phyloP scores from a whole-genome alignment of 92 coral and sea anemone genomes.

The Bergia puertoricense region DNA sequence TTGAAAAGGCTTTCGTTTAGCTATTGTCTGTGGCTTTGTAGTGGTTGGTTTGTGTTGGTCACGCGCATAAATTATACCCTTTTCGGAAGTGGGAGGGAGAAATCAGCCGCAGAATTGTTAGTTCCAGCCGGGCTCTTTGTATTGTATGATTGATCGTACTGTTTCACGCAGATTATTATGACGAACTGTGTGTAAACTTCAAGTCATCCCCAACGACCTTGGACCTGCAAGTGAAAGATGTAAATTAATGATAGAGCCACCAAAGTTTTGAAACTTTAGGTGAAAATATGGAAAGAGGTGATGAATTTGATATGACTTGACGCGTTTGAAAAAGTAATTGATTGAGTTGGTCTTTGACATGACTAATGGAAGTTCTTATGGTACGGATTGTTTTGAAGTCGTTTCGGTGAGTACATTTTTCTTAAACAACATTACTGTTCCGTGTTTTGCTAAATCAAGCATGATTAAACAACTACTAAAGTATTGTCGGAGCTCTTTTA shows the following conservation, averaged over 20 bases:
- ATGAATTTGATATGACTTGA: conserved; percentile 4
- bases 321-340: neutral
- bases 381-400: conserved; percentile 91
- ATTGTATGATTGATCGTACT: neutral
- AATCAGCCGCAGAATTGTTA: conserved; percentile 27
- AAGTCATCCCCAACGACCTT: neutral
- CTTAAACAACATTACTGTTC: neutral
- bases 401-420: conserved; percentile 76
- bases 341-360: conserved; percentile 33
- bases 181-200: neutral
- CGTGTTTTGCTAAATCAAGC: neutral
- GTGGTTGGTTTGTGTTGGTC: conserved; percentile 9
- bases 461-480: neutral
- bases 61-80: conserved; percentile 29
- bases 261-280: conserved; percentile 8
- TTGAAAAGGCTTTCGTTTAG: neutral
- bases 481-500: neutral
- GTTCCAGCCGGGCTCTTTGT: conserved; percentile 12
- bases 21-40: conserved; percentile 18
- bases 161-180: neutral
- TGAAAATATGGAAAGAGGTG: neutral
- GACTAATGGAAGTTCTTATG: conserved; percentile 64
- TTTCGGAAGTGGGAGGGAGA: conserved; percentile 17
- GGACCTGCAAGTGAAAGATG: conserved; percentile 1
- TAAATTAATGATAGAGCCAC: neutral